These are phyloP conservation scores for Paraplagusia blochii DNA, from an alignment of 2,113 vertebrate genomes.

Conservation along the genomic window DNA sequence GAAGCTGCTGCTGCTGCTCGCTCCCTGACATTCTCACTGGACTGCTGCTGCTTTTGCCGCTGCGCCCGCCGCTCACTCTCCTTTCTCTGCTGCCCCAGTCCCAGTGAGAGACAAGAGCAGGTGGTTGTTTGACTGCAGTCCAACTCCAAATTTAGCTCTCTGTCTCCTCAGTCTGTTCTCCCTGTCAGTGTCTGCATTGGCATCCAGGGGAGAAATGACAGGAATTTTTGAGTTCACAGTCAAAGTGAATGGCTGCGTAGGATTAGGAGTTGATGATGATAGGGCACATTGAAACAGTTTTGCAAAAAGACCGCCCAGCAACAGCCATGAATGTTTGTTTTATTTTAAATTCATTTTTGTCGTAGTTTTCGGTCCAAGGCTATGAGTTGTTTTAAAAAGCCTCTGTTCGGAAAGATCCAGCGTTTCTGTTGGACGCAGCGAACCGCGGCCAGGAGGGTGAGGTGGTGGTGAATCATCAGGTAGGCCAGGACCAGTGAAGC, in stretches of 20 bases:
- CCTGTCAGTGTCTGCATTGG: slow-evolving; percentile 42
- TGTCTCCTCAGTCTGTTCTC: slow-evolving; percentile 31
- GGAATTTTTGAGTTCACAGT: slow-evolving; percentile 14
- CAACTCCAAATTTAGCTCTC: slow-evolving; percentile 60
- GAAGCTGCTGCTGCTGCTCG: slow-evolving; percentile 28
- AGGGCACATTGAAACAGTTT: no score
- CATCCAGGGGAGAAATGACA: slow-evolving; percentile 11
- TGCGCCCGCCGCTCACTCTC: slow-evolving; percentile 5
- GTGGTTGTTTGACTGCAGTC: slow-evolving; percentile 42
- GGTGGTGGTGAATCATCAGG: slow-evolving; percentile 76
- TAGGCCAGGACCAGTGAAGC: slow-evolving; percentile 80
- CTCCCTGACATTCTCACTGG: slow-evolving; percentile 59
- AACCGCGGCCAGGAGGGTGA: slow-evolving; percentile 70
- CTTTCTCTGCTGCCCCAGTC: slow-evolving; percentile 12
- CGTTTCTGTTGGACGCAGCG: slow-evolving; percentile 62
- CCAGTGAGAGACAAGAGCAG: slow-evolving; percentile 58
- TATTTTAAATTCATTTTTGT: slow-evolving; percentile 16
- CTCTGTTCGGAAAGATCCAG: slow-evolving; percentile 82
- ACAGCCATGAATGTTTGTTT: neutral
- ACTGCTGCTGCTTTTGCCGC: slow-evolving; percentile 25
- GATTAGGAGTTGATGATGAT: no score
- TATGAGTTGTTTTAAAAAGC: slow-evolving; percentile 79
- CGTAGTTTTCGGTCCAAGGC: slow-evolving; percentile 46
- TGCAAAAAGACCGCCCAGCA: no score
- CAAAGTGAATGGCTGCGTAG: neutral